These are phyloP conservation scores for Troglohyphantes excavatus DNA, from an alignment of 2,888 invertebrate genomes.

Conservation along the genomic window DNA sequence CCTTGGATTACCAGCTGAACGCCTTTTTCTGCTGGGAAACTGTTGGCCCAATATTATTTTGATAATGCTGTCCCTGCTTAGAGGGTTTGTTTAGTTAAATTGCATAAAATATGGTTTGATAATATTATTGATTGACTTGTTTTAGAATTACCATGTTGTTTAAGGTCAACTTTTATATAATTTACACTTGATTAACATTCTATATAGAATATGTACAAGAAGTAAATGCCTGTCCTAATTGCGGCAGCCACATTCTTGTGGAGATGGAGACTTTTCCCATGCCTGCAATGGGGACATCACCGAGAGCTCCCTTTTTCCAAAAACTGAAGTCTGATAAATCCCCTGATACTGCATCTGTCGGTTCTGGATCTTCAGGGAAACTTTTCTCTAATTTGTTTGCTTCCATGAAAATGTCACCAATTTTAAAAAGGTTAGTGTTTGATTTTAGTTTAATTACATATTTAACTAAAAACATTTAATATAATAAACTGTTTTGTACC, in stretches of 20 bases:
- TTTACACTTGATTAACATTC: background rate
- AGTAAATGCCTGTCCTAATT: constrained; percentile 71
- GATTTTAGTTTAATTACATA: too few relatives aligned
- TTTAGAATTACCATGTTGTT: too few relatives aligned
- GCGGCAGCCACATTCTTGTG: constrained; percentile 59
- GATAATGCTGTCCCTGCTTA: too few relatives aligned
- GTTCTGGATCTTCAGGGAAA: constrained; percentile 44
- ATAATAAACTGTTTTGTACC: too few relatives aligned
- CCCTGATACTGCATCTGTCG: constrained; percentile 23
- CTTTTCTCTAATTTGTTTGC: constrained; percentile 44
- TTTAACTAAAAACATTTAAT: too few relatives aligned
- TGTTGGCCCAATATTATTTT: too few relatives aligned
- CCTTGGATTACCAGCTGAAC: too few relatives aligned
- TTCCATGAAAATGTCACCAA: constrained; percentile 73
- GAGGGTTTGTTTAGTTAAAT: background rate
- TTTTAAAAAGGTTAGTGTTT: constrained; percentile 54
- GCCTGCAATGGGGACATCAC: constrained; percentile 38
- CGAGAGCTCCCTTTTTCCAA: background rate
- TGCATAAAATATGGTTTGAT: too few relatives aligned
- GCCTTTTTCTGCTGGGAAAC: too few relatives aligned
- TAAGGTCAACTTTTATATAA: background rate
- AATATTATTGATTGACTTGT: too few relatives aligned
- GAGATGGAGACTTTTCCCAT: constrained; percentile 64
- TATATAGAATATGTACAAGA: constrained; percentile 47
- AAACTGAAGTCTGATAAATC: constrained; percentile 17